phyloP scores from a whole-genome alignment of 2,888 invertebrate species.

The Geophilus truncorum region DNA sequence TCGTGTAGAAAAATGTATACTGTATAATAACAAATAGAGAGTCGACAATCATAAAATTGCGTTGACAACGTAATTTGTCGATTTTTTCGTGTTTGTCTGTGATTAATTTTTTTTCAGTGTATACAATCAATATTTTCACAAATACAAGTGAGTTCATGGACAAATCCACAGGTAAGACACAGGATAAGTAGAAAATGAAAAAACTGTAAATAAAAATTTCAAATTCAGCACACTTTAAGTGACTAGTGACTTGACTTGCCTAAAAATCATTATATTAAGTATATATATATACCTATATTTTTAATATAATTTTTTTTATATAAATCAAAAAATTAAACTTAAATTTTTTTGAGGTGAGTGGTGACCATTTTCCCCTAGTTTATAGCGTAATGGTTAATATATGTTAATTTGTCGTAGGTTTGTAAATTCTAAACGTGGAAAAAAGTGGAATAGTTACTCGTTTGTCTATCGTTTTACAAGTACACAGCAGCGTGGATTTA shows the following conservation, averaged over 20 bases:
- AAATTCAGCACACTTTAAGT: neutral
- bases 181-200: neutral
- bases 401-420: neutral
- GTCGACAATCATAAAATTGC: neutral
- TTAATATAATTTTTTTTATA: neutral
- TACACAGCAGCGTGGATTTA: neutral
- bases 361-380: neutral
- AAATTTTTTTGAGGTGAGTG: neutral
- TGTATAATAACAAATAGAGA: neutral
- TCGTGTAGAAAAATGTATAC: neutral
- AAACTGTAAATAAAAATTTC: neutral
- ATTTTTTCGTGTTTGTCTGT: neutral
- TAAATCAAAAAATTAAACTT: neutral
- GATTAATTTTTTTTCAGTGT: neutral
- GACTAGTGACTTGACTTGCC: neutral
- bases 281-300: too few species aligned
- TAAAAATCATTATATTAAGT: neutral
- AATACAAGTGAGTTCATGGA: slow-evolving; percentile 14
- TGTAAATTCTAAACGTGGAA: slow-evolving; percentile 12
- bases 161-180: neutral
- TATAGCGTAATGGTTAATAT: neutral
- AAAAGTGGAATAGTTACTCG: slow-evolving; percentile 1
- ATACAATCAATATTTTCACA: slow-evolving; percentile 9
- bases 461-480: neutral
- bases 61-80: neutral